phyloP scores from a whole-genome alignment of 2,113 vertebrate genomes.

The Agelaius tricolor region DNA sequence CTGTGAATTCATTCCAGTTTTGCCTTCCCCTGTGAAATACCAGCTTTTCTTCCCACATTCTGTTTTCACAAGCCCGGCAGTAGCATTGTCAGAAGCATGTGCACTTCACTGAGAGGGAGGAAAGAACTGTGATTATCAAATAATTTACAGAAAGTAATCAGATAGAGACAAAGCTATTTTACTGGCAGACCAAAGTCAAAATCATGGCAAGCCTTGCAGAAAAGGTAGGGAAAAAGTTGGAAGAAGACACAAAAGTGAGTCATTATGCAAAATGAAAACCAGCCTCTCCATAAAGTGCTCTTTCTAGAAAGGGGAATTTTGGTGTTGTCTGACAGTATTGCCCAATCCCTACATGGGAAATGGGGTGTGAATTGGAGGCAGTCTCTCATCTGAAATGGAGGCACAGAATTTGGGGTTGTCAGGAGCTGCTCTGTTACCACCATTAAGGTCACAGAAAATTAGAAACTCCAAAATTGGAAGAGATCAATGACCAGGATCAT shows the following conservation, averaged over 20 bases:
- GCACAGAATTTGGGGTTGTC: background rate
- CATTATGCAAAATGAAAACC: background rate
- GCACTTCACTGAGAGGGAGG: background rate
- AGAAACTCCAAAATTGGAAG: background rate
- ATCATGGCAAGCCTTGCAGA: background rate
- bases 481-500: no score
- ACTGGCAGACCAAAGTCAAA: background rate
- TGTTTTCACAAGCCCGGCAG: background rate
- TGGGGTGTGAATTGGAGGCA: accelerated
- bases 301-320: background rate
- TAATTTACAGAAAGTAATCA: background rate
- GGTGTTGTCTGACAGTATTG: background rate
- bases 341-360: background rate
- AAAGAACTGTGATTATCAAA: background rate
- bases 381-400: background rate
- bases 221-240: background rate
- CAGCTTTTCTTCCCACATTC: background rate
- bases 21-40: background rate
- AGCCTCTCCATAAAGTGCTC: background rate
- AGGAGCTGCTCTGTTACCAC: background rate
- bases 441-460: background rate
- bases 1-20: background rate
- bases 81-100: background rate
- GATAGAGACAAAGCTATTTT: background rate
- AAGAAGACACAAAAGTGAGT: background rate